A percentile compares a stretch with the other conserved stretches of the same genome.
Conservation (phyloP, 2,888 invertebrate species). For the Parelbella ahira region DNA sequence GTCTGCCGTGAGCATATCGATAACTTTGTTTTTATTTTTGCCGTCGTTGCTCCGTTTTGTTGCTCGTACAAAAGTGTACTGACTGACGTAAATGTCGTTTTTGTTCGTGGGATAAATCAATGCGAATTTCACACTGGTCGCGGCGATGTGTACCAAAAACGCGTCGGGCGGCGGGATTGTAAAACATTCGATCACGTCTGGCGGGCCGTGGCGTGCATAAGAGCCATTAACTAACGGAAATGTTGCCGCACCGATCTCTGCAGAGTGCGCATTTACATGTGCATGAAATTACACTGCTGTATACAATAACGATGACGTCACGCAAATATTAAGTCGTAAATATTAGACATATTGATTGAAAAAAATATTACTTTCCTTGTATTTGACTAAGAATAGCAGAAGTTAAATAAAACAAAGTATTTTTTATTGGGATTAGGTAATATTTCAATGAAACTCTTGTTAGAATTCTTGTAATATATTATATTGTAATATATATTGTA, state of each 20-base stretch:
- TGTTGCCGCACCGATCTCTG: background rate
- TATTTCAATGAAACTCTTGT: no score
- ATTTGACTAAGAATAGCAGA: no score
- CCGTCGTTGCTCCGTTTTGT: conserved; percentile 2
- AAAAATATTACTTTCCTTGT: no score
- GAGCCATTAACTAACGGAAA: conserved; percentile 34
- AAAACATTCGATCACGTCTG: conserved; percentile 46
- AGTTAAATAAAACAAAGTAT: no score
- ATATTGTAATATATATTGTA: no score
- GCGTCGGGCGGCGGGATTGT: conserved; percentile 40
- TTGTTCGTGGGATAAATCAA: conserved; percentile 39
- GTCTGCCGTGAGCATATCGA: conserved; percentile 24
- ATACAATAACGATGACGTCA: background rate
- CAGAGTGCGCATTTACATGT: no score
- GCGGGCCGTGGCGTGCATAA: conserved; percentile 38
- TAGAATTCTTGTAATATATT: no score
- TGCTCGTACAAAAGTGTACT: conserved; percentile 22
- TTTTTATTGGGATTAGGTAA: no score
- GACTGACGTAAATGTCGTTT: conserved; percentile 32
- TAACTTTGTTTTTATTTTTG: conserved; percentile 3
- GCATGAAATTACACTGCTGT: no score
- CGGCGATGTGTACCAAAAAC: conserved; percentile 47
- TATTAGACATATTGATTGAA: no score
- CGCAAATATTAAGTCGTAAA: no score
- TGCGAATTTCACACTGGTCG: conserved; percentile 59